phyloP scores from a whole-genome alignment of 2,888 invertebrate genomes.

The Melieria picta region DNA sequence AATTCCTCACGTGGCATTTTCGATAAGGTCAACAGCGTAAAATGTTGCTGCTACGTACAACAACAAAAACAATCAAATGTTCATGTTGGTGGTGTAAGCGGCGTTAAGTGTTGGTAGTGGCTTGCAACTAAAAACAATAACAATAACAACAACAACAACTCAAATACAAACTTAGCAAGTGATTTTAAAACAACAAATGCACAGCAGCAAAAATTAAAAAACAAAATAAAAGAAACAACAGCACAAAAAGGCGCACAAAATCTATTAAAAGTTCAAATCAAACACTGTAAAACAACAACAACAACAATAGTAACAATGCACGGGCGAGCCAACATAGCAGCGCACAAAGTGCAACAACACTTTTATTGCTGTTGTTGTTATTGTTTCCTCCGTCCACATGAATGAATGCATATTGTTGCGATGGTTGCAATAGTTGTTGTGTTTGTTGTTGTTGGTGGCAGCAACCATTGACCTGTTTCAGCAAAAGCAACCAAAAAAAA shows the following conservation, averaged over 20 bases:
- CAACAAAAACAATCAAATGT: neutral
- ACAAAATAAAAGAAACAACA: neutral
- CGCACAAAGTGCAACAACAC: too few species aligned
- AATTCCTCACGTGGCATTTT: conserved; percentile 39
- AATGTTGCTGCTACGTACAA: neutral
- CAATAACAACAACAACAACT: conserved; percentile 12
- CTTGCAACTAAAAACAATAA: conserved; percentile 5
- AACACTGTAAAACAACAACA: too few species aligned
- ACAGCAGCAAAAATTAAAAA: neutral
- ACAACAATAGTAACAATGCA: too few species aligned
- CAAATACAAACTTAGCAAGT: conserved; percentile 7
- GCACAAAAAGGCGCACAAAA: neutral
- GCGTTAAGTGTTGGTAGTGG: neutral
- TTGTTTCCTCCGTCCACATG: too few species aligned
- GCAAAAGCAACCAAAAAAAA: too few species aligned
- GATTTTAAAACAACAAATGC: neutral
- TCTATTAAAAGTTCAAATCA: too few species aligned
- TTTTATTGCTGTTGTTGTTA: too few species aligned
- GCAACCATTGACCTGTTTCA: too few species aligned
- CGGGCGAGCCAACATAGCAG: too few species aligned
- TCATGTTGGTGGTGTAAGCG: neutral
- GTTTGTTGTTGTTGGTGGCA: too few species aligned
- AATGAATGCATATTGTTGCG: too few species aligned
- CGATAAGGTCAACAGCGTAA: conserved; percentile 42
- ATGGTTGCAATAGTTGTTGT: too few species aligned